Conservation (phyloP, 2,888 invertebrate species). For the Urechis unicinctus region DNA sequence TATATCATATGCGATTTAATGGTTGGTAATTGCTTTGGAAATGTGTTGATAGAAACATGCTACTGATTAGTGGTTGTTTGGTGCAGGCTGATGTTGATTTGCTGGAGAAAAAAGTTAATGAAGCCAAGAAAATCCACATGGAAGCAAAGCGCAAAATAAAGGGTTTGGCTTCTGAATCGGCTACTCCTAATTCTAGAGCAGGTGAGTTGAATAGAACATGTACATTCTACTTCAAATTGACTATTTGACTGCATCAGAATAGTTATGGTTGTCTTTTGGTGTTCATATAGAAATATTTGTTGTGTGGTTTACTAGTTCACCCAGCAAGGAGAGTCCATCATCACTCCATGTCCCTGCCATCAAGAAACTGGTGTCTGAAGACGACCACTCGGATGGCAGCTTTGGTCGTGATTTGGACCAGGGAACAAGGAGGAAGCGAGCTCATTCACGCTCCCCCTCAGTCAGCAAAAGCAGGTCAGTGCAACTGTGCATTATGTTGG, state of each 20-base stretch:
- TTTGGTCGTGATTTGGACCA: neutral
- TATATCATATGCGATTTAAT: constrained; percentile 56
- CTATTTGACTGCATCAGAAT: no score
- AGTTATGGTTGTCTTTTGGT: no score
- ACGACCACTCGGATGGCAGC: constrained; percentile 17
- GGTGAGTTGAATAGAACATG: constrained; percentile 40
- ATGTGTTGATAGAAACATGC: neutral
- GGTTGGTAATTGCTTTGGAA: constrained; percentile 29
- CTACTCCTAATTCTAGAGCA: constrained; percentile 39
- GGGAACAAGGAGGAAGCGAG: no score
- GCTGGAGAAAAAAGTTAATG: constrained; percentile 69
- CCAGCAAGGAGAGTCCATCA: constrained; percentile 35
- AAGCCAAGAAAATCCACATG: constrained; percentile 66
- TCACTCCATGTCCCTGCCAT: constrained; percentile 23
- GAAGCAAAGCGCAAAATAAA: constrained; percentile 56
- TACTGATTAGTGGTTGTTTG: neutral
- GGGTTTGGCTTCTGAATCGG: constrained; percentile 30
- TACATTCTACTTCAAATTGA: no score
- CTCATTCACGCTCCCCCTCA: no score
- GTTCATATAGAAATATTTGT: no score
- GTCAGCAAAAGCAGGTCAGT: no score
- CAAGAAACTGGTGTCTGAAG: constrained; percentile 27
- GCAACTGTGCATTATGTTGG: no score
- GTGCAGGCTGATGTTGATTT: constrained; percentile 63
- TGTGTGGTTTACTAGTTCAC: no score